Evolutionary conservation across 2,797 vertebrate genomes (phyloP).

Genomic region (Platyrinchus mystaceus): DNA sequence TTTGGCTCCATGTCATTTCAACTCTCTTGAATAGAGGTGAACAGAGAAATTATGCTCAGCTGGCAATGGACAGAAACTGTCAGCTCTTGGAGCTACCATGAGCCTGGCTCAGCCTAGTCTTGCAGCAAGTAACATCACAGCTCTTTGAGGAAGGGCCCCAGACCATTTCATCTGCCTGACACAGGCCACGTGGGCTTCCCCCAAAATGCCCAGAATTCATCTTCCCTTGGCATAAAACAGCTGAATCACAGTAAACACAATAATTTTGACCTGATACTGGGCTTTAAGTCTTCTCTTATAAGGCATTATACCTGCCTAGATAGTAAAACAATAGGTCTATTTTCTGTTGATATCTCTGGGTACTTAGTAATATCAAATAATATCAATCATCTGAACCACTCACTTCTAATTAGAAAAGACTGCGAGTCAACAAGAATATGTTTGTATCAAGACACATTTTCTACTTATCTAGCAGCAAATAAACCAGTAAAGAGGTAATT

Average conservation of each 20-base stretch:
- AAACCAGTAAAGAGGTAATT: neutral
- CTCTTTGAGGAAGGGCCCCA: neutral
- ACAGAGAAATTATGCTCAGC: neutral
- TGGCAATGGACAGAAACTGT: neutral
- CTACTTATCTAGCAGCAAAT: neutral
- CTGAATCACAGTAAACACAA: neutral
- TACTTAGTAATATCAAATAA: neutral
- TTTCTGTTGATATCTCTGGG: neutral
- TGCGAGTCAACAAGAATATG: neutral
- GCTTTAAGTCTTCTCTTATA: neutral
- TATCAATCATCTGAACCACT: neutral
- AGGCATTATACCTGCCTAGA: neutral
- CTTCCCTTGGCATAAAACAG: neutral
- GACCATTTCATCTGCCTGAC: neutral
- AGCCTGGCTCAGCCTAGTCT: neutral
- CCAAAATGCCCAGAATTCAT: neutral
- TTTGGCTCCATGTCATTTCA: neutral
- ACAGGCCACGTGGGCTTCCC: neutral
- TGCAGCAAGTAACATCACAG: neutral
- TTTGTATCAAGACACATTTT: neutral
- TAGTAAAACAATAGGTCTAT: neutral
- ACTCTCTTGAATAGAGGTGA: neutral
- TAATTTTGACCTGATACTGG: neutral
- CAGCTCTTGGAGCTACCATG: neutral
- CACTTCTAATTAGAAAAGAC: neutral